Base-by-base conservation (phyloP, 2,888 invertebrate genomes). In the Agrotis puta region DNA sequence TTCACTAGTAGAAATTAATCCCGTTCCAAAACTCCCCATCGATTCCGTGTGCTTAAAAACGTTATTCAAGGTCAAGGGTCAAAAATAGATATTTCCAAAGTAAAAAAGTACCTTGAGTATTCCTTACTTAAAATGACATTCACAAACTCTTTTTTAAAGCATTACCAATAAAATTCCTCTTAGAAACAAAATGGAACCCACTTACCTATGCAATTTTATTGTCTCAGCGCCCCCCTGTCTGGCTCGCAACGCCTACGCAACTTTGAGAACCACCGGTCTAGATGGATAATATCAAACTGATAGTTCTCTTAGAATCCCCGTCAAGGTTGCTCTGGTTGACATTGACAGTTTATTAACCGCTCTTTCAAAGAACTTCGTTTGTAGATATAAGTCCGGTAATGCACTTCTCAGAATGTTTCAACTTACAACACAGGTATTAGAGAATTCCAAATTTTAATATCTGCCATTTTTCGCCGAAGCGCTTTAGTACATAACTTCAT, bases 341-440 rank as follows among this genome's bases (percentile, higher is more conserved):
- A 85, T 88, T 88, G 87, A 70, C 69, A 79, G 87, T 85, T 83
- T 82, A 80, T 82, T 87, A 80, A 85, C 88, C 87, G 84, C 77
- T 64, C 39, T 70, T 88, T 87, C 85, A 83, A 63, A 83, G 88
- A 88, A 88, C 64, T 66, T 57, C 22, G 43, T 9, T 20, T 24
- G 13, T 64, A 76, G 75, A 77, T 84, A 84, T 69, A 54, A 70
- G 68, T 74, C 74, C 59, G 54, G 57, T 65, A 70, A 64, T 79
- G 47, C 68, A 58, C 20, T 86, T 85, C 83, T 70, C 18, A 20
- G 84, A 79, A 86, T 54, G 16, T 57, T 70, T n/a, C 61, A 81
- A 63, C 3, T 67, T 58, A 39, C 39, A 43, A 51, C 54, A 62
- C 58, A 69, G 20, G 27, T 66, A 62, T 64, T 58, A 53, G 0